Percentiles rank a stretch among this genome's conserved stretches.
Evolutionary conservation across 2,888 invertebrate genomes (phyloP).

Genomic region (Leucophenga maculata): DNA sequence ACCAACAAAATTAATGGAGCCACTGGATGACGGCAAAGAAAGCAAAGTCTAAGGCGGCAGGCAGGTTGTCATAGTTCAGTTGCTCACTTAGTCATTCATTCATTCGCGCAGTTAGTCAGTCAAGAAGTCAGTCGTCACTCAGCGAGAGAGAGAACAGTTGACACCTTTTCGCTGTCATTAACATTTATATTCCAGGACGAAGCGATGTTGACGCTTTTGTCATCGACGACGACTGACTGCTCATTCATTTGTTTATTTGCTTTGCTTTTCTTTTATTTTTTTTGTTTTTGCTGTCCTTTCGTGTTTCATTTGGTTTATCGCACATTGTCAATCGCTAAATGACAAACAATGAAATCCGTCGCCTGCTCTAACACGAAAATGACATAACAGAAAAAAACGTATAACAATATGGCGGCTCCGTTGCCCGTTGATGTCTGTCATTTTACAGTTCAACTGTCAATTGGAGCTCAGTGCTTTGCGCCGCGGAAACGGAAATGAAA

Average conservation of each 20-base stretch:
- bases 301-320: slow-evolving; percentile 32
- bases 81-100: too few relatives aligned
- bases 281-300: background rate
- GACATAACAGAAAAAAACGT: slow-evolving; percentile 28
- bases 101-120: too few relatives aligned
- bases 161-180: slow-evolving; percentile 49
- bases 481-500: slow-evolving; percentile 45
- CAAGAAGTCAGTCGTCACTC: background rate
- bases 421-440: background rate
- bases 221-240: slow-evolving; percentile 1
- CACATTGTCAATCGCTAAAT: slow-evolving; percentile 63
- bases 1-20: background rate
- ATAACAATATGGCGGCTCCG: slow-evolving; percentile 1
- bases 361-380: slow-evolving; percentile 15
- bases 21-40: too few relatives aligned
- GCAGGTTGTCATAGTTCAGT: too few relatives aligned
- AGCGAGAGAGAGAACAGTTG: slow-evolving; percentile 42
- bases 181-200: slow-evolving; percentile 18
- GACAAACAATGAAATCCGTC: slow-evolving; percentile 63
- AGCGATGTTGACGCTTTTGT: background rate
- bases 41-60: background rate
- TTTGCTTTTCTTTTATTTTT: background rate
- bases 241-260: background rate
- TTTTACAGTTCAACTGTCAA: background rate
- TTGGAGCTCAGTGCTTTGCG: background rate